Percentiles rank a stretch among this genome's conserved stretches.
phyloP scores from a whole-genome alignment of 2,888 invertebrate species.

The Spodoptera picta region DNA sequence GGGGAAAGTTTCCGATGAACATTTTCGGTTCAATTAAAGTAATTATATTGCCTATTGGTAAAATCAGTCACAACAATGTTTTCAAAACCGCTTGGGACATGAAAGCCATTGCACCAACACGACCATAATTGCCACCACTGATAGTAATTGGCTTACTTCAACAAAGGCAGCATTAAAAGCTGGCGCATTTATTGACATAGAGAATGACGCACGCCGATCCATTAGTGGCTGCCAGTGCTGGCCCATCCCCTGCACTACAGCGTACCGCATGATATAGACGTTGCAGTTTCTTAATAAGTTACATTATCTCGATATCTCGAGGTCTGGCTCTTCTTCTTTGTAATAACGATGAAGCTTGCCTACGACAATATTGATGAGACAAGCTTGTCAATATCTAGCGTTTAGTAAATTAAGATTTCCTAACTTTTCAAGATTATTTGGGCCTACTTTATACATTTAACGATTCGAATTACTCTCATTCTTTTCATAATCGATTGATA shows the following conservation, averaged over 20 bases:
- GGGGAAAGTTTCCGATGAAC: slow-evolving; percentile 20
- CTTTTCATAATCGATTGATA: too few relatives aligned
- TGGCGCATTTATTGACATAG: slow-evolving; percentile 77
- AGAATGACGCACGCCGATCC: slow-evolving; percentile 75
- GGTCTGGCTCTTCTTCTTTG: slow-evolving; percentile 1
- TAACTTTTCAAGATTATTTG: too few relatives aligned
- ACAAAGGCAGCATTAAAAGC: slow-evolving; percentile 80
- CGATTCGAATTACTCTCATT: too few relatives aligned
- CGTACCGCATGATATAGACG: slow-evolving; percentile 21
- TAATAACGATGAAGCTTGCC: not conserved
- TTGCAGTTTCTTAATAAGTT: slow-evolving; percentile 23
- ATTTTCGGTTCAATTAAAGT: slow-evolving; percentile 36
- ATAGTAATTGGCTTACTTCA: slow-evolving; percentile 79
- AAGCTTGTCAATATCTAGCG: slow-evolving; percentile 11
- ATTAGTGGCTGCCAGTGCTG: slow-evolving; percentile 69
- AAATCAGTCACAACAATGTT: slow-evolving; percentile 53
- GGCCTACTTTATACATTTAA: too few relatives aligned
- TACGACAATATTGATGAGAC: too few relatives aligned
- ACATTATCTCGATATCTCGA: not conserved
- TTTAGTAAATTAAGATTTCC: slow-evolving; percentile 25
- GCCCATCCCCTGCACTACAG: slow-evolving; percentile 54
- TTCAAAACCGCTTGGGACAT: slow-evolving; percentile 29
- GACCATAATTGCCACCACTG: slow-evolving; percentile 68
- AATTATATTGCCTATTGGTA: slow-evolving; percentile 52
- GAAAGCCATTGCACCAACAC: slow-evolving; percentile 59